These are phyloP conservation scores for Tryphoninae sp. DNA, from an alignment of 2,888 invertebrate species.

Conservation along the genomic window DNA sequence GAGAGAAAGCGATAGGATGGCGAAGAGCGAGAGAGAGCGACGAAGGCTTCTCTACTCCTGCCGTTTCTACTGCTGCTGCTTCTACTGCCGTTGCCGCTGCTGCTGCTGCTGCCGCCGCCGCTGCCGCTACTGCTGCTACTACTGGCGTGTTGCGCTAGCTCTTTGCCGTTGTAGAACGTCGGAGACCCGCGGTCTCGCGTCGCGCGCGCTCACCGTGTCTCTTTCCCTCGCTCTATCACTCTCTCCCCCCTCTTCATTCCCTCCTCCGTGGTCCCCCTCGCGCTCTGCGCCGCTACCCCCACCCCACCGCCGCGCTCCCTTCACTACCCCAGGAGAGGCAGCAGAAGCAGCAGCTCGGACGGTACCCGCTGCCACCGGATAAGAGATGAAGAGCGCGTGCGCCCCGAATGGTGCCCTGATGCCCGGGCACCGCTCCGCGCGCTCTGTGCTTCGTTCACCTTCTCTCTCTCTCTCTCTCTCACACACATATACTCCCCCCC, in stretches of 20 bases:
- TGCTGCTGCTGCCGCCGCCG: constrained; percentile 17
- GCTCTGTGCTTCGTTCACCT: constrained; percentile 39
- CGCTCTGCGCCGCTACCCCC: neutral
- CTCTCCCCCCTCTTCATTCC: constrained; percentile 18
- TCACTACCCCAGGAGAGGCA: constrained; percentile 22
- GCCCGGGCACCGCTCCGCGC: constrained; percentile 76
- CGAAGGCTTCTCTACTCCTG: constrained; percentile 12
- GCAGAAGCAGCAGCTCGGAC: constrained; percentile 57
- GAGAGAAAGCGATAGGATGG: constrained; percentile 35
- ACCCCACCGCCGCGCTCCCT: neutral
- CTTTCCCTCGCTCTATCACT: constrained; percentile 36
- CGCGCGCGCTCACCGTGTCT: constrained; percentile 12
- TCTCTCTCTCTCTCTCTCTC: constrained; percentile 13
- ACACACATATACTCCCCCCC: neutral
- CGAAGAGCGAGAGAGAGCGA: constrained; percentile 11
- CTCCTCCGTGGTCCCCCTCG: neutral
- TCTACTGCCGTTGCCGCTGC: constrained; percentile 9
- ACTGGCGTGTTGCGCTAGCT: constrained; percentile 20
- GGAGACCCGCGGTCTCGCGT: constrained; percentile 37
- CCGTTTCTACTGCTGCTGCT: constrained; percentile 15
- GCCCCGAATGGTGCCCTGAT: constrained; percentile 77
- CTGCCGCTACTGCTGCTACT: constrained; percentile 18
- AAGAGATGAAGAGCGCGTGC: constrained; percentile 62
- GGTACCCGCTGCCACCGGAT: constrained; percentile 45
- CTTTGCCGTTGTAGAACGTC: constrained; percentile 43